These are phyloP conservation scores for Tetragonula carbonaria DNA, from an alignment of 2,888 invertebrate species.

Conservation along the genomic window DNA sequence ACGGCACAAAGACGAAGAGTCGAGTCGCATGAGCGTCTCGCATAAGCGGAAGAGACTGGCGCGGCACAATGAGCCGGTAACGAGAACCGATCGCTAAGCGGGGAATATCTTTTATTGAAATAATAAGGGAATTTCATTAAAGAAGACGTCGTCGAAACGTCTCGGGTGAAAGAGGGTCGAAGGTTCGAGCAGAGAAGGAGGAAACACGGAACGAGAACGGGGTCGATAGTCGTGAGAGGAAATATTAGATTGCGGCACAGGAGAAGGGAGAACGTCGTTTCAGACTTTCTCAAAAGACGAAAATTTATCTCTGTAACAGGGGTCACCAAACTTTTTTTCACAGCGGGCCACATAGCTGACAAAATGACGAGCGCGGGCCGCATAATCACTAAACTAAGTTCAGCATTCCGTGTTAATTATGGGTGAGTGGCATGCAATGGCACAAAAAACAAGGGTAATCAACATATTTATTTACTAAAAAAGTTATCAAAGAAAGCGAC, in stretches of 20 bases:
- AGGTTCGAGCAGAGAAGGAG: background rate
- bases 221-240: constrained; percentile 14
- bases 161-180: background rate
- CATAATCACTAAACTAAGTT: too few relatives aligned
- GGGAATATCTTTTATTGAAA: constrained; percentile 58
- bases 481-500: too few relatives aligned
- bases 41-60: background rate
- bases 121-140: constrained; percentile 63
- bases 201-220: background rate
- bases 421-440: too few relatives aligned
- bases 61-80: constrained; percentile 32
- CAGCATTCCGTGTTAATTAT: too few relatives aligned
- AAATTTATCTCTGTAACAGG: too few relatives aligned
- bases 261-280: too few relatives aligned
- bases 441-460: too few relatives aligned
- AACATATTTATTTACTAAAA: too few relatives aligned
- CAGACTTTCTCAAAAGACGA: too few relatives aligned
- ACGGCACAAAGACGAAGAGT: constrained; percentile 15
- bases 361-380: too few relatives aligned
- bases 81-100: constrained; percentile 48
- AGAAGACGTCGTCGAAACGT: constrained; percentile 30
- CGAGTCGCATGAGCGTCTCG: constrained; percentile 24
- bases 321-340: too few relatives aligned
- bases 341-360: too few relatives aligned
- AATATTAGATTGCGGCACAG: background rate